These are phyloP conservation scores for Herpetotheres cachinnans DNA, from an alignment of 2,113 vertebrate species.

Conservation along the genomic window DNA sequence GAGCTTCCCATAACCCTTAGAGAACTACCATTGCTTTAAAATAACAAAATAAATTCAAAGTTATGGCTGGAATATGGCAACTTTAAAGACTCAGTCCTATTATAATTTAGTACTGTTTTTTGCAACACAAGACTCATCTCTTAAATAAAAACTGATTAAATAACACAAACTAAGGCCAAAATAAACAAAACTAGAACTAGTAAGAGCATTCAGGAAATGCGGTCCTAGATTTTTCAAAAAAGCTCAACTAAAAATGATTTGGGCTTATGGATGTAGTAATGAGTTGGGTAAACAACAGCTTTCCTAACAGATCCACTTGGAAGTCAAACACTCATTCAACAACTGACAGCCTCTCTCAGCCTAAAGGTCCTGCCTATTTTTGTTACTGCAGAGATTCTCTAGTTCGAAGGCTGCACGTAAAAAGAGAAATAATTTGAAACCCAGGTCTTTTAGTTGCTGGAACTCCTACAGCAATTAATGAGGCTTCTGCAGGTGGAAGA, in stretches of 20 bases:
- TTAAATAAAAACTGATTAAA: conserved; percentile 58
- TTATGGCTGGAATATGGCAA: conserved; percentile 4
- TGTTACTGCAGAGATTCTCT: background rate
- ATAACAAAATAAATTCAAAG: conserved; percentile 25
- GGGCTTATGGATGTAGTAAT: background rate
- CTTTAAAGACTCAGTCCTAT: conserved; percentile 38
- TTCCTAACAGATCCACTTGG: background rate
- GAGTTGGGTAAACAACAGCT: background rate
- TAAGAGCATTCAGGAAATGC: conserved; percentile 42
- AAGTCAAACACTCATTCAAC: background rate
- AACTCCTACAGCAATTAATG: conserved; percentile 1
- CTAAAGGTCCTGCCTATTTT: background rate
- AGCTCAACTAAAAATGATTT: background rate
- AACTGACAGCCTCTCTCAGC: background rate
- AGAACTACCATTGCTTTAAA: conserved; percentile 14
- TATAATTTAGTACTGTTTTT: conserved; percentile 48
- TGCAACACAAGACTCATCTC: conserved; percentile 27
- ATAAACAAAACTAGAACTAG: conserved; percentile 29
- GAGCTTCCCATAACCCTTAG: background rate
- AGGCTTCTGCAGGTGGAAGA: conserved; percentile 35
- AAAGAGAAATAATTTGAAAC: background rate
- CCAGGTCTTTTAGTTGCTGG: background rate
- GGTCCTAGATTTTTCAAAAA: background rate
- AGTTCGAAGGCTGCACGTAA: background rate
- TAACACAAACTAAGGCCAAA: conserved; percentile 1